Evolutionary conservation across 2,888 invertebrate genomes (phyloP), one percentile per base, ranked within the genome.

Genomic region (Aspidiotus rigidus): DNA sequence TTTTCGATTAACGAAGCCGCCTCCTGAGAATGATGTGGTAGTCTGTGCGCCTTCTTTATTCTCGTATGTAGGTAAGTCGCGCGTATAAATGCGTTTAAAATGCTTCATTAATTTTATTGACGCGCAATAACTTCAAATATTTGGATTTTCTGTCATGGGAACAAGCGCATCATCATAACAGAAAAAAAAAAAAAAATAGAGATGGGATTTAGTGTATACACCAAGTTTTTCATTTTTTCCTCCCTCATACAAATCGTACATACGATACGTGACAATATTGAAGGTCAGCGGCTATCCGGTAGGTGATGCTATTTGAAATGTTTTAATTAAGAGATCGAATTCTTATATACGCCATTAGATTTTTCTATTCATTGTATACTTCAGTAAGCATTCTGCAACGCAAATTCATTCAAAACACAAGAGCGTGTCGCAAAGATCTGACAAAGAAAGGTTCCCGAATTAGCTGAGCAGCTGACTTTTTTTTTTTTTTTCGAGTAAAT

Each of bases 401-500:
- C 49, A n/a, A 49, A 49, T 49, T 49, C 49, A 49, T 49, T 49
- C 49, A 49, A 13, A 11, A 13, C 49, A 11, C 11, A 6, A 49
- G 49, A 49, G 49, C 49, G 49, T 49, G 49, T 49, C 49, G 49
- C 49, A n/a, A 11, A 49, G 49, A 49, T n/a, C n/a, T 49, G n/a
- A 49, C 49, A 49, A 49, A 49, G 49, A 49, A n/a, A 49, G 11
- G 49, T 49, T 49, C n/a, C 49, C 49, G 49, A 49, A 49, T 49
- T 49, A 49, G 49, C 49, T n/a, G 49, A 49, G 49, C 49, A 49
- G 49, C 49, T 49, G 49, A 49, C n/a, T 49, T 49, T 49, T 49
- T 13, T 49, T 49, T 49, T n/a, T 49, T 11, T 49, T 13, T n/a
- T 11, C 49, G 10, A 11, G 49, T n/a, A n/a, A 49, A 11, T 49